Conservation (phyloP, 2,888 invertebrate genomes). For the Pterobdella sp. region DNA sequence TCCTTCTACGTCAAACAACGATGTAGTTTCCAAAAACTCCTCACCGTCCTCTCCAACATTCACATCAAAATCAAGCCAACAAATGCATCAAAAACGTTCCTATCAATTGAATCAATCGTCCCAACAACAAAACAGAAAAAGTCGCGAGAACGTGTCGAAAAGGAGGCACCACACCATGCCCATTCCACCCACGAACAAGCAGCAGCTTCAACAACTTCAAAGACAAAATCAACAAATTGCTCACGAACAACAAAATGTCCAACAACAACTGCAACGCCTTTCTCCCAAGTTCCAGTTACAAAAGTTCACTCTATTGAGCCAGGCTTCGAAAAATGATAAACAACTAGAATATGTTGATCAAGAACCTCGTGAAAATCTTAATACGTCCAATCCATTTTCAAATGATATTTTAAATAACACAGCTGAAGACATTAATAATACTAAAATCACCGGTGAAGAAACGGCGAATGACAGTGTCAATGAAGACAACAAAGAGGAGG, state of each 20-base stretch:
- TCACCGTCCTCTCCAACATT: neutral
- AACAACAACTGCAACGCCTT: neutral
- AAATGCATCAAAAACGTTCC: neutral
- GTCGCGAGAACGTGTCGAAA: neutral
- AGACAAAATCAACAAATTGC: neutral
- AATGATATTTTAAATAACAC: neutral
- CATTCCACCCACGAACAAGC: neutral
- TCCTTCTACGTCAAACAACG: neutral
- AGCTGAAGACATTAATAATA: neutral
- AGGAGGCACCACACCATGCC: slow-evolving; percentile 11
- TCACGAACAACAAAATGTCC: neutral
- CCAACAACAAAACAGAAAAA: neutral
- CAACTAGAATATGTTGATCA: neutral
- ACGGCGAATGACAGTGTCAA: neutral
- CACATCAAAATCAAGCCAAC: neutral
- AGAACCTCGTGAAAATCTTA: neutral
- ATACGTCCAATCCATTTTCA: neutral
- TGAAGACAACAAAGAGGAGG: neutral
- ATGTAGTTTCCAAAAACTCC: neutral
- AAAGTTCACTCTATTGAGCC: neutral
- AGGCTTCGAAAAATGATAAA: neutral
- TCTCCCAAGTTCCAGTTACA: neutral
- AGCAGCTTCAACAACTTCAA: neutral
- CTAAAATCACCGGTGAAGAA: neutral
- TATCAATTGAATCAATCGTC: neutral